These are phyloP conservation scores for Onthophagus sagittarius DNA, from an alignment of 2,888 invertebrate species.

Conservation along the genomic window DNA sequence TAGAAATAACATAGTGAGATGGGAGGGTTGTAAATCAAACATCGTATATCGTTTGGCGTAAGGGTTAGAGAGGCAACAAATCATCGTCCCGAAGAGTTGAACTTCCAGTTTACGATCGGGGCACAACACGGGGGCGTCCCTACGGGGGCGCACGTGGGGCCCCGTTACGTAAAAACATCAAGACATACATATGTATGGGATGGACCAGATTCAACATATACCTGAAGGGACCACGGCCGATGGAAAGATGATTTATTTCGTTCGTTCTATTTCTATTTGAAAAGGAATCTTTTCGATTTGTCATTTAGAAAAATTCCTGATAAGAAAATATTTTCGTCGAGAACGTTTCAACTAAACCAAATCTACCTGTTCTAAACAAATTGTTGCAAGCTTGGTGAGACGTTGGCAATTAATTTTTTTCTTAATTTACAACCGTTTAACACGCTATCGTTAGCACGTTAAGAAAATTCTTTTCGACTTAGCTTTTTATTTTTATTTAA, in stretches of 20 bases:
- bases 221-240: background rate
- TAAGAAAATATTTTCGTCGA: background rate
- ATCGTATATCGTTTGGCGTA: conserved; percentile 34
- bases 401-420: background rate
- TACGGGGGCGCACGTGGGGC: conserved; percentile 24
- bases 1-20: conserved; percentile 25
- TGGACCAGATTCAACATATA: background rate
- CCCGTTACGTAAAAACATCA: conserved; percentile 15
- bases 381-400: background rate
- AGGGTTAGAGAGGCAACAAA: conserved; percentile 35
- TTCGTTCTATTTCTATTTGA: background rate
- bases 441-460: background rate
- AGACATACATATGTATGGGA: conserved; percentile 4
- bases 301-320: background rate
- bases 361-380: background rate
- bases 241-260: background rate
- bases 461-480: conserved; percentile 1
- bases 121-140: conserved; percentile 31
- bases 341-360: background rate
- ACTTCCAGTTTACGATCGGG: conserved; percentile 34
- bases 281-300: too few relatives aligned
- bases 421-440: background rate
- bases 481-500: background rate
- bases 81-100: conserved; percentile 28
- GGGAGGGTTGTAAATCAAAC: conserved; percentile 35